Percentiles rank a stretch among this genome's conserved stretches.
Conservation (phyloP, 2,888 invertebrate species). For the Synergus itoensis region DNA sequence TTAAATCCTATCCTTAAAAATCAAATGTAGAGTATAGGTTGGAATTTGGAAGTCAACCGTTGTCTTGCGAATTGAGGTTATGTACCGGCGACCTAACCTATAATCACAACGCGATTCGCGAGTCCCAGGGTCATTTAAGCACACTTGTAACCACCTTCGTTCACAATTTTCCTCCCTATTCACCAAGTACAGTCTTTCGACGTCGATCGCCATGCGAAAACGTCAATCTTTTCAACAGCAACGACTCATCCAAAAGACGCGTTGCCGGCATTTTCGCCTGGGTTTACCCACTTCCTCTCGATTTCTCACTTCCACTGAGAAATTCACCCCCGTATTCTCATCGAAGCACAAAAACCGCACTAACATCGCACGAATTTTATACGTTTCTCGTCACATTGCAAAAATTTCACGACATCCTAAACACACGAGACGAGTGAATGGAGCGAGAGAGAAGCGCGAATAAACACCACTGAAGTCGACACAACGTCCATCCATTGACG, state of each 20-base stretch:
- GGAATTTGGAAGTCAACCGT: constrained; percentile 45
- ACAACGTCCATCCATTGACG: constrained; percentile 73
- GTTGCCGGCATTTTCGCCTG: constrained; percentile 68
- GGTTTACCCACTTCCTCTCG: constrained; percentile 53
- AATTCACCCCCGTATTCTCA: constrained; percentile 45
- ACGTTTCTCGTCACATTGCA: constrained; percentile 67
- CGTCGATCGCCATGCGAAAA: constrained; percentile 43
- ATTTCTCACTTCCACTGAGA: constrained; percentile 31
- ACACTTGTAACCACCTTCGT: neutral
- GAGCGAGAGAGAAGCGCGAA: constrained; percentile 66
- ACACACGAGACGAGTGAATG: constrained; percentile 42
- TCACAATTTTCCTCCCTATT: constrained; percentile 46
- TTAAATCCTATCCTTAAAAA: constrained; percentile 48
- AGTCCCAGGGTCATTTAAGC: constrained; percentile 44
- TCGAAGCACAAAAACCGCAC: constrained; percentile 59
- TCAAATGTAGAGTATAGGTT: constrained; percentile 37
- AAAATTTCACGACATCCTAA: constrained; percentile 55
- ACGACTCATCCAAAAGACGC: constrained; percentile 59
- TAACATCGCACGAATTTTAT: constrained; percentile 63
- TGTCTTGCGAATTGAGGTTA: constrained; percentile 65
- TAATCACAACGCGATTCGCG: constrained; percentile 61
- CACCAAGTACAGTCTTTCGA: constrained; percentile 45
- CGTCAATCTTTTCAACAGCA: constrained; percentile 49
- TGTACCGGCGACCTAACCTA: constrained; percentile 77
- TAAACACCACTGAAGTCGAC: constrained; percentile 80